Conservation (phyloP, 2,113 vertebrate genomes). For the Aegotheles bennettii region DNA sequence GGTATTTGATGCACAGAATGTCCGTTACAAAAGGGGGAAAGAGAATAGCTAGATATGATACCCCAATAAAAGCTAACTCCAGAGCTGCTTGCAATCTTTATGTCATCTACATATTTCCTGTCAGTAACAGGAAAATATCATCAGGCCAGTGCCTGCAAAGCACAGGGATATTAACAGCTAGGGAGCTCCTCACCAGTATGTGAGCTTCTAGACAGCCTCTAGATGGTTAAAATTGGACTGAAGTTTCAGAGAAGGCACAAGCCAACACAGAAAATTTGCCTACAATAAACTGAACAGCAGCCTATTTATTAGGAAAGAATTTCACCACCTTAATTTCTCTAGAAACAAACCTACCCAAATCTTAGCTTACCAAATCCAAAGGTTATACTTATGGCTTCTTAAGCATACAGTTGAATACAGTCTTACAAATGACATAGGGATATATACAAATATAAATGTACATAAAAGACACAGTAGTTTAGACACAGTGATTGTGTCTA, state of each 20-base stretch:
- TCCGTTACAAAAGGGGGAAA: neutral
- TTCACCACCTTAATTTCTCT: neutral
- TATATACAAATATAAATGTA: neutral
- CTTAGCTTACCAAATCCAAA: neutral
- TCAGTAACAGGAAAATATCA: neutral
- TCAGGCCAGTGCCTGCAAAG: neutral
- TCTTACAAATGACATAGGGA: neutral
- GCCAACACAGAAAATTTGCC: neutral
- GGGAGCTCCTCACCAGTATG: neutral
- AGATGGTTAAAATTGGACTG: neutral
- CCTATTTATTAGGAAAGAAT: neutral
- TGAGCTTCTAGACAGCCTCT: neutral
- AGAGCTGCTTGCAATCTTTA: neutral
- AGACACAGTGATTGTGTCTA: neutral
- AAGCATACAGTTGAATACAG: neutral
- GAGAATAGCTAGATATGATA: neutral
- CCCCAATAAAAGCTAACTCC: neutral
- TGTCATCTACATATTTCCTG: neutral
- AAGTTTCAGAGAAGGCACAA: neutral
- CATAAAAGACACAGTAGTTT: neutral
- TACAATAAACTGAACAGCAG: neutral
- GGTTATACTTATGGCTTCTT: neutral
- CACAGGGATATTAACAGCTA: neutral
- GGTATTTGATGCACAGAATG: neutral
- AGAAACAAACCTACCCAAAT: neutral